A percentile compares a stretch with the other conserved stretches of the same genome.
These are phyloP conservation scores for Tyria jacobaeae DNA, from an alignment of 2,888 invertebrate species.

Conservation along the genomic window DNA sequence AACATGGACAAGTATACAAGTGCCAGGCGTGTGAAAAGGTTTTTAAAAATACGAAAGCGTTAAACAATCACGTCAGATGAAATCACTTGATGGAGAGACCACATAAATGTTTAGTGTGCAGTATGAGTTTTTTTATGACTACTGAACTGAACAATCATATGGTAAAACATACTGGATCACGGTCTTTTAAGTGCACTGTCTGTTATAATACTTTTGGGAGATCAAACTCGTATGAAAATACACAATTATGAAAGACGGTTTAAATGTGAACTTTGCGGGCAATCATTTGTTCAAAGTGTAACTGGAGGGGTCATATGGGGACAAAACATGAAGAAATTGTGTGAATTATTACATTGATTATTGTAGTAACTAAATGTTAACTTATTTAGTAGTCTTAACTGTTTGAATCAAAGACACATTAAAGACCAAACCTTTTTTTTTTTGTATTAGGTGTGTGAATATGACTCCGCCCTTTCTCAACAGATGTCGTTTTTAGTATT, in stretches of 20 bases:
- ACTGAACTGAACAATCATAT: conserved; percentile 67
- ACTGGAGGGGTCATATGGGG: conserved; percentile 50
- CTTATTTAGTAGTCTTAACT: neutral
- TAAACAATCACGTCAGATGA: conserved; percentile 73
- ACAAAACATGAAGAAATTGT: conserved; percentile 25
- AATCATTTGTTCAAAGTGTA: conserved; percentile 60
- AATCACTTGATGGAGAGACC: conserved; percentile 53
- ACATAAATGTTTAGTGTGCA: conserved; percentile 30
- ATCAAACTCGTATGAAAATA: conserved; percentile 54
- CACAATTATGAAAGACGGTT: conserved; percentile 54
- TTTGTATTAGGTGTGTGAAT: too few species aligned
- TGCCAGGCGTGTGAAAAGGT: conserved; percentile 77
- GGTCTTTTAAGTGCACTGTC: conserved; percentile 63
- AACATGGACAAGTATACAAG: conserved; percentile 65
- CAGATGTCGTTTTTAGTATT: too few species aligned
- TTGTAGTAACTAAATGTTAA: neutral
- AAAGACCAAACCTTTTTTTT: too few species aligned
- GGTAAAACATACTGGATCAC: conserved; percentile 66
- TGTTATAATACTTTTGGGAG: conserved; percentile 62
- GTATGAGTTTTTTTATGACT: conserved; percentile 34
- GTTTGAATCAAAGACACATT: neutral
- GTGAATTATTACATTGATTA: conserved; percentile 2
- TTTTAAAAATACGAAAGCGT: conserved; percentile 75
- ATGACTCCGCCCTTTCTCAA: too few species aligned
- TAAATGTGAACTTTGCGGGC: conserved; percentile 44